A percentile compares a stretch with the other conserved stretches of the same genome.
These are phyloP conservation scores for Enteromius afrohamiltoni DNA, from an alignment of 2,797 vertebrate genomes.

Conservation along the genomic window DNA sequence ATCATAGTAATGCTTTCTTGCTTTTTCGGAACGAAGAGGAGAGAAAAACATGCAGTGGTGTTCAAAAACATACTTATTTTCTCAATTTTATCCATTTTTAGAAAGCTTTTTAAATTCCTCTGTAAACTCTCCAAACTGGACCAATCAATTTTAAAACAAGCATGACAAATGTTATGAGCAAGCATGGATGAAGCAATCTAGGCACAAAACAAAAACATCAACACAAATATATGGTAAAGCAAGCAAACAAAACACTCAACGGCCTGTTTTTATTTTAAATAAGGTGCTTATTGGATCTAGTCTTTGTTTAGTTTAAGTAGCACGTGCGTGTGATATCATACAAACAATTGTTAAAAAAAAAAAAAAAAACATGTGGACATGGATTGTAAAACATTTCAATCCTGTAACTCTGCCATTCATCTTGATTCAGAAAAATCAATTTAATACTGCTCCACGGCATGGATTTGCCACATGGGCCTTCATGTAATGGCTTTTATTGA, in stretches of 20 bases:
- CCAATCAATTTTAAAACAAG: neutral
- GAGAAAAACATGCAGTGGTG: neutral
- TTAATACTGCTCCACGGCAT: neutral
- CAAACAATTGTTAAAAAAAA: neutral
- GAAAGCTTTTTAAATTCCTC: neutral
- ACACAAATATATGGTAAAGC: neutral
- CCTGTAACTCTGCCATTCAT: conserved; percentile 18
- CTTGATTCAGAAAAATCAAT: conserved; percentile 40
- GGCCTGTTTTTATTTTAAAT: neutral
- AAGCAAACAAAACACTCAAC: neutral
- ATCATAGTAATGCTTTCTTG: neutral
- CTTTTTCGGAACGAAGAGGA: neutral
- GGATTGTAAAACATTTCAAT: conserved; percentile 28
- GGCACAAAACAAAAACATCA: neutral
- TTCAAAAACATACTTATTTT: conserved; percentile 24
- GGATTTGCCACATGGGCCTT: conserved; percentile 10
- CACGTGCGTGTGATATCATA: neutral
- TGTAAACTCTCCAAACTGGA: neutral
- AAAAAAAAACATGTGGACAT: conserved; percentile 11
- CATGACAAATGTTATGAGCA: neutral
- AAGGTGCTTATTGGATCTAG: neutral
- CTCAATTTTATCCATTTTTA: neutral
- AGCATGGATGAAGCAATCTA: neutral
- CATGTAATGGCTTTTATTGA: conserved; percentile 47
- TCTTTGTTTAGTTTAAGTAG: neutral